Conservation (phyloP, 2,888 invertebrate species). For the Cephus pygmeus region DNA sequence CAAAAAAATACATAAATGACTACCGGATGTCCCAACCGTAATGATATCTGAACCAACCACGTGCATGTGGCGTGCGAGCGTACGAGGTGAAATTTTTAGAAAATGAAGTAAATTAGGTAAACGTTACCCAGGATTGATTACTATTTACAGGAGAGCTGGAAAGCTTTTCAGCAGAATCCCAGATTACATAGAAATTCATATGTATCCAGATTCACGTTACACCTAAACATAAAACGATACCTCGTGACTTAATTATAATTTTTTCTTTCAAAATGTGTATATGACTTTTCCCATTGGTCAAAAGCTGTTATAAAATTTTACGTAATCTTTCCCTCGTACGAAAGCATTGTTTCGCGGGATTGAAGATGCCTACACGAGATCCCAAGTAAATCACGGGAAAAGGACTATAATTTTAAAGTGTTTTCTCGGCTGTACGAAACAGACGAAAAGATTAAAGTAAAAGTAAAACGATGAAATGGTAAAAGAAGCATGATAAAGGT, state of each 20-base stretch:
- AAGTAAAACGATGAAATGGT: neutral
- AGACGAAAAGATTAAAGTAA: neutral
- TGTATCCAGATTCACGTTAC: neutral
- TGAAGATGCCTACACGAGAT: neutral
- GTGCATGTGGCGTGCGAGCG: neutral
- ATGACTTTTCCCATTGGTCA: neutral
- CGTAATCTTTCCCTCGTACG: neutral
- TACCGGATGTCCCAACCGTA: neutral
- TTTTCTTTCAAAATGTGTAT: neutral
- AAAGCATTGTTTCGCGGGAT: neutral
- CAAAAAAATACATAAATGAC: neutral
- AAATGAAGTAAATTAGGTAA: neutral
- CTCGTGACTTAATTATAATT: neutral
- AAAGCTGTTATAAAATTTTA: neutral
- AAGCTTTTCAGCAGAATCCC: neutral
- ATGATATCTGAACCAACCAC: neutral
- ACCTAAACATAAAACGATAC: neutral
- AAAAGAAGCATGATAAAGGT: constrained; percentile 4
- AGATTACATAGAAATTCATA: neutral
- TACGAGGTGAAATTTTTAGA: neutral
- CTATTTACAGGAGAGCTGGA: neutral
- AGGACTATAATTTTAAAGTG: neutral
- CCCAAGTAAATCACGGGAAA: neutral
- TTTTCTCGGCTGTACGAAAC: neutral
- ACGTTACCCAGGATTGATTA: neutral